Conservation (phyloP, 2,888 invertebrate species). For the Nineta flava region DNA sequence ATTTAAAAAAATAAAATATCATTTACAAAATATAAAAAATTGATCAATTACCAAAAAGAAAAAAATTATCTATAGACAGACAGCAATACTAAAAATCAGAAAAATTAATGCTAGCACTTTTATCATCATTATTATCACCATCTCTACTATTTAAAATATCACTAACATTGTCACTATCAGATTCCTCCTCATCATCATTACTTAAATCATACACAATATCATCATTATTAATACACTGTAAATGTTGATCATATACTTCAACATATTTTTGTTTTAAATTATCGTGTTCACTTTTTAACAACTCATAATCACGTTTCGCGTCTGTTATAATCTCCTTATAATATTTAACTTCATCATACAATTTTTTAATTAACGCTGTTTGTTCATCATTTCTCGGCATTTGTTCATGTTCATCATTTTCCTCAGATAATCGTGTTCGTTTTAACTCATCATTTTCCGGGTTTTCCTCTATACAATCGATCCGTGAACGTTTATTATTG, state of each 20-base stretch:
- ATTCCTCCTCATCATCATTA: too few species aligned
- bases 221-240: too few species aligned
- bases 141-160: too few species aligned
- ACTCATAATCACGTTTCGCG: conserved; percentile 1
- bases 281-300: conserved; percentile 1
- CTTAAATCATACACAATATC: too few species aligned
- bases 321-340: not conserved
- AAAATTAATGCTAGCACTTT: too few species aligned
- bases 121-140: too few species aligned
- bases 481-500: not conserved
- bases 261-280: not conserved
- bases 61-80: too few species aligned
- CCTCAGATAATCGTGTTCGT: not conserved
- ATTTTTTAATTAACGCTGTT: not conserved
- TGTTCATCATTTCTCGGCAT: not conserved
- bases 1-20: too few species aligned
- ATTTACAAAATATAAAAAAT: too few species aligned
- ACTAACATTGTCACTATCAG: too few species aligned
- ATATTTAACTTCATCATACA: not conserved
- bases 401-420: not conserved
- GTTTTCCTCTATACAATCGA: not conserved
- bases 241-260: not conserved
- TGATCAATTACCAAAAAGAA: too few species aligned
- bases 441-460: not conserved
- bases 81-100: too few species aligned